A percentile compares a stretch with the other conserved stretches of the same genome.
phyloP scores from a whole-genome alignment of 2,888 invertebrate genomes.

The Noctua janthe region DNA sequence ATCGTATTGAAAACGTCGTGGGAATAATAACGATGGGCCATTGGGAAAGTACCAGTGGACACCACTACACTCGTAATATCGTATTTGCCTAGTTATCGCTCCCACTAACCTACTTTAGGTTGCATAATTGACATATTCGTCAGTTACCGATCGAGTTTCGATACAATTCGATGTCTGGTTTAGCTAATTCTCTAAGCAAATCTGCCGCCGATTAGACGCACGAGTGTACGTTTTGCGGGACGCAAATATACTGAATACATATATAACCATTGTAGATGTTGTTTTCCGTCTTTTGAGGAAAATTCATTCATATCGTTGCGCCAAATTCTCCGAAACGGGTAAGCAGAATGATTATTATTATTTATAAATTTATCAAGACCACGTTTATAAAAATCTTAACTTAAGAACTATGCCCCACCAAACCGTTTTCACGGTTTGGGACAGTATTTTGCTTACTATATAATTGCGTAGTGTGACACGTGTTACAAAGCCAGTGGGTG shows the following conservation, averaged over 20 bases:
- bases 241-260: constrained; percentile 24
- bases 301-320: constrained; percentile 6
- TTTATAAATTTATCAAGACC: too few relatives aligned
- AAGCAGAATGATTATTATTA: not conserved
- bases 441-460: not conserved
- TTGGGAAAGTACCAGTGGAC: constrained; percentile 82
- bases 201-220: constrained; percentile 1
- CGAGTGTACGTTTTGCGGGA: constrained; percentile 13
- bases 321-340: not conserved
- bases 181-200: constrained; percentile 19
- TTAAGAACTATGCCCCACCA: too few relatives aligned
- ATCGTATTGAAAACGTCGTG: constrained; percentile 87
- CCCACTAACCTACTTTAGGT: constrained; percentile 58
- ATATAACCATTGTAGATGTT: not conserved
- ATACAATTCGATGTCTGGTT: not conserved
- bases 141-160: not conserved
- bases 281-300: constrained; percentile 27
- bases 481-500: not conserved
- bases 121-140: constrained; percentile 53
- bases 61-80: constrained; percentile 69
- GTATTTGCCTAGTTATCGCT: constrained; percentile 72
- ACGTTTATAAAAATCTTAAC: too few relatives aligned
- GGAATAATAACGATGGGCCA: constrained; percentile 87
- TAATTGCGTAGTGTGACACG: not conserved
- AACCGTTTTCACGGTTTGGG: not conserved